phyloP scores from a whole-genome alignment of 2,113 vertebrate species.

The Lepisosteus osseus region DNA sequence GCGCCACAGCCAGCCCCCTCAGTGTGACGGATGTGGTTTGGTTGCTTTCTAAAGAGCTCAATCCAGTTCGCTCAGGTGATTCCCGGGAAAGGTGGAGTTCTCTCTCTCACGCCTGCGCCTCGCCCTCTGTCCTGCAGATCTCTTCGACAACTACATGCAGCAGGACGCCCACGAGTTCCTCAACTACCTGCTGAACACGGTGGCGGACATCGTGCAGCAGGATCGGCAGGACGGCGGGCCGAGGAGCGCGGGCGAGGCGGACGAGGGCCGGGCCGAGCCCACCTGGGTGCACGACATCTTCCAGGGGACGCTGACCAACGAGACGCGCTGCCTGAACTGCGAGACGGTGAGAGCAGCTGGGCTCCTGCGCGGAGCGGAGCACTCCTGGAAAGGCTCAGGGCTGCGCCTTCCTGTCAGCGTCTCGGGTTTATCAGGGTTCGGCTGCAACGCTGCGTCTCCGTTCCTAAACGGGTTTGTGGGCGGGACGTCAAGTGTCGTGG shows the following conservation, averaged over 20 bases:
- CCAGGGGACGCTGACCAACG: constrained; percentile 96
- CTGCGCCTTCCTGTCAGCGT: no score
- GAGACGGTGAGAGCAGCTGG: constrained; percentile 79
- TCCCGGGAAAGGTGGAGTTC: no score
- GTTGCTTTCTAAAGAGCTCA: no score
- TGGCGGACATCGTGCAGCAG: constrained; percentile 95
- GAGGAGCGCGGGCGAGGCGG: constrained; percentile 86
- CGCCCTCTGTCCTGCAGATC: constrained; percentile 65
- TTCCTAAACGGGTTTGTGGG: constrained; percentile 27
- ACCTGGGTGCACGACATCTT: constrained; percentile 98
- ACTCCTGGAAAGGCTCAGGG: no score
- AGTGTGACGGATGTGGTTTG: no score
- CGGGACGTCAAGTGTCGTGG: constrained; percentile 23
- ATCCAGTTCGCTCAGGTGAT: no score
- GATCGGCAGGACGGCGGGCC: constrained; percentile 92
- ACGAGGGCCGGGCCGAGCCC: constrained; percentile 86
- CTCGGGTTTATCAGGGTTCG: not conserved
- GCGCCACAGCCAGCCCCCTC: no score
- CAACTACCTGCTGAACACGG: constrained; percentile 96
- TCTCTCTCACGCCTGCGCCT: no score
- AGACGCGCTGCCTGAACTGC: constrained; percentile 98
- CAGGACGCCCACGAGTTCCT: constrained; percentile 97
- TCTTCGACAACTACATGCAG: constrained; percentile 99
- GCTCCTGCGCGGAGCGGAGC: not conserved
- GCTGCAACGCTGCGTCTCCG: not conserved